Evolutionary conservation across 2,113 vertebrate genomes (phyloP).

Genomic region (Euleptes europaea): DNA sequence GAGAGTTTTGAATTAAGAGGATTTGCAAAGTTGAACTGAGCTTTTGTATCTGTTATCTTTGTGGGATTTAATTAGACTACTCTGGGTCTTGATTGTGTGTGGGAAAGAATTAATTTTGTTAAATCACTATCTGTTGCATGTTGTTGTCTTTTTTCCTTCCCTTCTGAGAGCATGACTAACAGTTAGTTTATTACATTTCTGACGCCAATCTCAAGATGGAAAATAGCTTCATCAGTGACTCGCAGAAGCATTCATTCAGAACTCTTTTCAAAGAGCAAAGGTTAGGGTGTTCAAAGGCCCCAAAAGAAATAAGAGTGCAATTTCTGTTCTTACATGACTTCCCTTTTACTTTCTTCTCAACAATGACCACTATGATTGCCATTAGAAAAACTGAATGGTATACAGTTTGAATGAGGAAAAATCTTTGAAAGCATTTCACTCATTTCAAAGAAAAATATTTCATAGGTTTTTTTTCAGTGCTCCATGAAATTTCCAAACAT

Average conservation of each 20-base stretch:
- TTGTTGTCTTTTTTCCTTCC: constrained; percentile 15
- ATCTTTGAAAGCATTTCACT: no score
- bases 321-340: not conserved
- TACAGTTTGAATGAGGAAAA: no score
- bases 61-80: constrained; percentile 50
- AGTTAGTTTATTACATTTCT: not conserved
- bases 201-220: not conserved
- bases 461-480: not conserved
- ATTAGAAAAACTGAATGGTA: no score
- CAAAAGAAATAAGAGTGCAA: not conserved
- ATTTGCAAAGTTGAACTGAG: constrained; percentile 46
- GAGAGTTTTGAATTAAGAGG: constrained; percentile 58
- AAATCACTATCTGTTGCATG: constrained; percentile 19
- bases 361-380: not conserved
- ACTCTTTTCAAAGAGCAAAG: not conserved
- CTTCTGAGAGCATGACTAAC: not conserved
- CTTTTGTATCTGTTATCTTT: constrained; percentile 21
- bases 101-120: constrained; percentile 47
- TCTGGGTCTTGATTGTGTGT: constrained; percentile 25
- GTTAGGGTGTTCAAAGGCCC: not conserved
- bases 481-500: not conserved
- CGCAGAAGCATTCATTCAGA: not conserved
- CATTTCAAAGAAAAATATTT: no score
- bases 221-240: not conserved
- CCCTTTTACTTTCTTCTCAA: not conserved